Base-by-base conservation (phyloP, 2,888 invertebrate genomes). In the Eupithecia subumbrata region DNA sequence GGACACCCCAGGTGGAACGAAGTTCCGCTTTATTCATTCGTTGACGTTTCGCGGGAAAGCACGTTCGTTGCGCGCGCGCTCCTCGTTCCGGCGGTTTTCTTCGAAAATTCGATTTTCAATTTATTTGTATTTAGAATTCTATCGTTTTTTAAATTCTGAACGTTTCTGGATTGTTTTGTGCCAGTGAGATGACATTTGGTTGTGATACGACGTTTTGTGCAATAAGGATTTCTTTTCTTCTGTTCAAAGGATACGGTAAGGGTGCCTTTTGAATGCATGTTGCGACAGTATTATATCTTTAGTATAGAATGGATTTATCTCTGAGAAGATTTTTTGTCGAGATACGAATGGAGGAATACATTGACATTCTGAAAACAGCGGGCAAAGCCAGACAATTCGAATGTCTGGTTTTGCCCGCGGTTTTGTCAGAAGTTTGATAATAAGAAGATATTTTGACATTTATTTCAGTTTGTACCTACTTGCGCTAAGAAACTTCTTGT, bases 1-100 rank as follows among this genome's bases (percentile, higher is more conserved):
- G 14, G 89, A 90, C 87, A 86, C 84, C 90, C 90, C 94, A 93
- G 93, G 94, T 94, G 90, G 88, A 87, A 84, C 87, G 84, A 81
- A 86, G 85, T 86, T 86, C 84, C 84, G 89, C 88, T 86, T 88
- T 93, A 94, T 92, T 94, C 92, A 90, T 91, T 91, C 90, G 91
- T 91, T 88, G 89, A 90, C 93, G 90, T 92, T 91, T 88, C 92
- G 93, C 94, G 93, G 90, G 92, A 90, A 91, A 89, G 90, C 91
- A 93, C 94, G 92, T 86, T 83, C 84, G 86, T 82, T 87, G 86
- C 88, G 89, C 88, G 84, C 79, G 85, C 80, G 86, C 84, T 79
- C 76, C 74, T 76, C 60, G 60, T 79, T 77, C 77, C 80, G 83
- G 84, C 83, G 84, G 84, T 84, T 84, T 82, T 80, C 81, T 85